These are phyloP conservation scores for Agapetus fuscipes DNA, from an alignment of 2,888 invertebrate species.

Conservation along the genomic window DNA sequence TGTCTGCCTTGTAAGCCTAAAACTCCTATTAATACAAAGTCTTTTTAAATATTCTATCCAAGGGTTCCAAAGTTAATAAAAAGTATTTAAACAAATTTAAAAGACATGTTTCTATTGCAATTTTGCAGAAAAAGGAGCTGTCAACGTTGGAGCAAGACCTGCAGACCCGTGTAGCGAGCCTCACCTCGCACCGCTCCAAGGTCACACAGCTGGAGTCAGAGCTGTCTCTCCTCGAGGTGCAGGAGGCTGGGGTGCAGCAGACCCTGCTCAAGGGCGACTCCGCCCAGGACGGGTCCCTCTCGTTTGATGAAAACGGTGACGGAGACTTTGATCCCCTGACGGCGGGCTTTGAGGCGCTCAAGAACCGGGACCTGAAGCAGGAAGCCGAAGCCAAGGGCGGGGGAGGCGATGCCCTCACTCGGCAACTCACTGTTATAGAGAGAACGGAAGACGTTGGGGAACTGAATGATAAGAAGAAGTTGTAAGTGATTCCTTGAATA, in stretches of 20 bases:
- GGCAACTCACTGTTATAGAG: conserved; percentile 12
- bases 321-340: conserved; percentile 16
- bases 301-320: conserved; percentile 22
- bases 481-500: too few species aligned
- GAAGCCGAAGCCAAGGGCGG: not conserved
- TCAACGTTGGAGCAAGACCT: conserved; percentile 60
- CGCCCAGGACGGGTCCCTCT: not conserved
- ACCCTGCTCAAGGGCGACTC: conserved; percentile 26
- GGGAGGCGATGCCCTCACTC: conserved; percentile 2
- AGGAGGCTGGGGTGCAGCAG: conserved; percentile 44
- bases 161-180: conserved; percentile 49
- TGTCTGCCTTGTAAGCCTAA: too few species aligned
- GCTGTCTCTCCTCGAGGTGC: conserved; percentile 54
- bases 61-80: too few species aligned
- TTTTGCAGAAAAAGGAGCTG: conserved; percentile 67
- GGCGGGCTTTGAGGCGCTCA: not conserved
- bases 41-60: too few species aligned
- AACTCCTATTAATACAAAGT: too few species aligned
- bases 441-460: conserved; percentile 15
- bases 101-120: too few species aligned
- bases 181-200: conserved; percentile 53
- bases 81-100: too few species aligned
- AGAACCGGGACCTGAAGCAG: not conserved
- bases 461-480: conserved; percentile 17
- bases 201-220: conserved; percentile 62